phyloP scores from a whole-genome alignment of 2,888 invertebrate species.

The Endotricha flammealis region DNA sequence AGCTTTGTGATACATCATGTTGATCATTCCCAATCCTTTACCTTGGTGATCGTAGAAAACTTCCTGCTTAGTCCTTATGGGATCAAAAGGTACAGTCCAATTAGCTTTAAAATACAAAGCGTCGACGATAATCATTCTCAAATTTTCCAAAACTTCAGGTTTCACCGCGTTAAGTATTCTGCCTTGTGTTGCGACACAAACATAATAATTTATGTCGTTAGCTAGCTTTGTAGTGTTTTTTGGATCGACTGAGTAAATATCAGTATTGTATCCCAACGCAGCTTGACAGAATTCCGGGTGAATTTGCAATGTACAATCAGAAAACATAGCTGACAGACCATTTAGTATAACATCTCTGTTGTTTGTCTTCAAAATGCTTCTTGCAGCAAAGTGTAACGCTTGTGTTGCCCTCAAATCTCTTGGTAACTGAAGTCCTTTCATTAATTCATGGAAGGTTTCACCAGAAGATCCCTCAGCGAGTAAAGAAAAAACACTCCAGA shows the following conservation, averaged over 20 bases:
- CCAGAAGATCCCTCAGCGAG: constrained; percentile 65
- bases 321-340: constrained; percentile 54
- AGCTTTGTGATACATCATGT: constrained; percentile 86
- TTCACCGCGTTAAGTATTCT: constrained; percentile 82
- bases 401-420: constrained; percentile 53
- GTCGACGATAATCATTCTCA: constrained; percentile 80
- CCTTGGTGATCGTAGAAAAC: constrained; percentile 79
- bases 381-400: constrained; percentile 47
- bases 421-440: constrained; percentile 48
- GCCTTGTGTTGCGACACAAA: constrained; percentile 82
- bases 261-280: constrained; percentile 67
- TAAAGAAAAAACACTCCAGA: constrained; percentile 63
- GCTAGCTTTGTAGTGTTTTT: constrained; percentile 67
- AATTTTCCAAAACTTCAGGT: constrained; percentile 52
- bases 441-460: constrained; percentile 57
- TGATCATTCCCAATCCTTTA: constrained; percentile 73
- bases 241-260: constrained; percentile 77
- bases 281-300: constrained; percentile 62
- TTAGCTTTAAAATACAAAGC: constrained; percentile 85
- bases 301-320: constrained; percentile 45
- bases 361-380: constrained; percentile 40
- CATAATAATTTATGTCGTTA: constrained; percentile 81
- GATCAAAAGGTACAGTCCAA: constrained; percentile 83
- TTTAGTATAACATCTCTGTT: constrained; percentile 48
- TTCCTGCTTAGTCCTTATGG: constrained; percentile 70